These are phyloP conservation scores for Drosophila bifasciata DNA, from an alignment of 1,140 invertebrate species.

Conservation along the genomic window DNA sequence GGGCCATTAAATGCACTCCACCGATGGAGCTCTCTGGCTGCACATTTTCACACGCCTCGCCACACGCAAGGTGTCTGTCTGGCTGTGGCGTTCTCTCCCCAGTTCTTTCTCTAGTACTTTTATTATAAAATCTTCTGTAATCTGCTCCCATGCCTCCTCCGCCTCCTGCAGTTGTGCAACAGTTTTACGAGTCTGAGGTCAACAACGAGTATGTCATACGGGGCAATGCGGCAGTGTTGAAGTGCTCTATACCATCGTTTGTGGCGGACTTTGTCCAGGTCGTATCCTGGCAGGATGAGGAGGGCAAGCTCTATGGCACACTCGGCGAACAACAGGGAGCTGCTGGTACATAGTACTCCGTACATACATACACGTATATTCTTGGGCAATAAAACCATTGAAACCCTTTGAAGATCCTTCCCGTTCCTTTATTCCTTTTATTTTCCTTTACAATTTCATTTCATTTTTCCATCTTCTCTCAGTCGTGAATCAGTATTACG, in stretches of 20 bases:
- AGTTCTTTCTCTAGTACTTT: neutral
- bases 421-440: constrained; percentile 6
- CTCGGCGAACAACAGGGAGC: constrained; percentile 73
- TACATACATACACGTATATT: neutral
- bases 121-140: constrained; percentile 45
- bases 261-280: constrained; percentile 89
- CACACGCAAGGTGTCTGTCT: constrained; percentile 57
- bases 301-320: constrained; percentile 85
- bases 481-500: constrained; percentile 95
- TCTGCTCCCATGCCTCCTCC: constrained; percentile 32
- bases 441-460: constrained; percentile 32
- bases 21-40: constrained; percentile 11
- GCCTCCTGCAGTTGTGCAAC: constrained; percentile 87
- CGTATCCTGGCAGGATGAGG: constrained; percentile 87
- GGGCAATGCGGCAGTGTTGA: constrained; percentile 88
- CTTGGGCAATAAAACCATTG: constrained; percentile 7
- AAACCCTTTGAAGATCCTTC: constrained; percentile 11
- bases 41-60: constrained; percentile 60
- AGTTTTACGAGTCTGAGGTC: constrained; percentile 92
- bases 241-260: constrained; percentile 89
- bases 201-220: constrained; percentile 90
- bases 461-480: constrained; percentile 38
- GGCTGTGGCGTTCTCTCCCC: neutral
- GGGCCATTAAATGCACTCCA: constrained; percentile 58
- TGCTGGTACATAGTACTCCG: constrained; percentile 48